Conservation (phyloP, 1,140 invertebrate species). For the Plutomurus gul region DNA sequence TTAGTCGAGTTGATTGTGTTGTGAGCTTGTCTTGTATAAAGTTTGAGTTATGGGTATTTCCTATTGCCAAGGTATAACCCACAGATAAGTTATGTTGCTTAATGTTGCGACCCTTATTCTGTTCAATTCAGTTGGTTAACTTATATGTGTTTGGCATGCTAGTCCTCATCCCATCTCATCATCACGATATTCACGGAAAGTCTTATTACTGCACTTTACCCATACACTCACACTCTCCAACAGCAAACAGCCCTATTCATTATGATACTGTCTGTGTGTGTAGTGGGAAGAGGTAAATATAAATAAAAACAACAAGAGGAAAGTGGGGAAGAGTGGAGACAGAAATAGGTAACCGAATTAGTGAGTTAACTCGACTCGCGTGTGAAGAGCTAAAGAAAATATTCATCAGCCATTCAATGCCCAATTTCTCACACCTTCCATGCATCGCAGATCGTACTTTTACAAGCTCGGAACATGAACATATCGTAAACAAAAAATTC, state of each 20-base stretch:
- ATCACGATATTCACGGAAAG: background rate
- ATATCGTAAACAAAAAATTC: background rate
- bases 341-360: slow-evolving; percentile 15
- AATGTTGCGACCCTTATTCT: background rate
- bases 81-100: background rate
- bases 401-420: background rate
- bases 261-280: background rate
- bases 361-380: slow-evolving; percentile 6
- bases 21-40: too few relatives aligned
- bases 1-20: background rate
- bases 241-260: background rate
- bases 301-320: slow-evolving; percentile 5
- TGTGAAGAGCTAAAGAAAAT: slow-evolving; percentile 17
- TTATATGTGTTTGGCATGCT: background rate
- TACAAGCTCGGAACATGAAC: background rate
- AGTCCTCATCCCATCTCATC: background rate
- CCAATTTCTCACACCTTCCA: slow-evolving; percentile 9
- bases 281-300: background rate
- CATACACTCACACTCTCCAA: background rate
- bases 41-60: slow-evolving; percentile 13
- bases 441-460: background rate
- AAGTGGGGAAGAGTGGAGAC: background rate
- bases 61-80: slow-evolving; percentile 11
- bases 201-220: too few relatives aligned
- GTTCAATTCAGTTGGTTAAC: slow-evolving; percentile 7